Evolutionary conservation across 2,888 invertebrate genomes (phyloP).

Genomic region (Suillia variegata): DNA sequence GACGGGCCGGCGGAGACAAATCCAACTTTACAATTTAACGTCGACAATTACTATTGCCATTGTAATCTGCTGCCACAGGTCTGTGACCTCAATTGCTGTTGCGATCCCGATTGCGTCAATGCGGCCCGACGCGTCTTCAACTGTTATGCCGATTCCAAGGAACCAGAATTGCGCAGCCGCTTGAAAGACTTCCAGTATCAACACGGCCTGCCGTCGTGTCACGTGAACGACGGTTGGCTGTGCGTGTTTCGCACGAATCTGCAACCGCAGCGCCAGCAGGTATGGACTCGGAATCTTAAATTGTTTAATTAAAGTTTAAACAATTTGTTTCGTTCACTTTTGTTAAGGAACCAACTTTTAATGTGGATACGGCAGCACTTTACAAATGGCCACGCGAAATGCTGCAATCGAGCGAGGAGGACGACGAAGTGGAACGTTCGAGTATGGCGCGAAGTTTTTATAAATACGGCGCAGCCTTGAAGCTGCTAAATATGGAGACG

Average conservation of each 20-base stretch:
- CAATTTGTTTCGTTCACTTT: not conserved
- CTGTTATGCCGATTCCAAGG: constrained; percentile 31
- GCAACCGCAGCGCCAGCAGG: constrained; percentile 32
- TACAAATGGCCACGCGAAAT: constrained; percentile 40
- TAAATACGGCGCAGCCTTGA: constrained; percentile 44
- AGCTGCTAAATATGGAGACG: constrained; percentile 39
- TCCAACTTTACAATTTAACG: not conserved
- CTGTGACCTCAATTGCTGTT: constrained; percentile 83
- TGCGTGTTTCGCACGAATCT: constrained; percentile 55
- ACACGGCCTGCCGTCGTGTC: constrained; percentile 55
- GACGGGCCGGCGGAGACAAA: constrained; percentile 15
- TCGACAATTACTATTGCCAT: constrained; percentile 60
- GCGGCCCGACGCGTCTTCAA: constrained; percentile 46
- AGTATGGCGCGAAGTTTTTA: constrained; percentile 33
- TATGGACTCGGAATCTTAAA: too few species aligned
- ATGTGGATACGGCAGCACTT: constrained; percentile 33
- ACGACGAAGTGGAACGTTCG: not conserved
- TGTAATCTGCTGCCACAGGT: constrained; percentile 65
- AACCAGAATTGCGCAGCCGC: constrained; percentile 24
- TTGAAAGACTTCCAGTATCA: constrained; percentile 48
- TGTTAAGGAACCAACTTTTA: not conserved
- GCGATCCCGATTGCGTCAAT: constrained; percentile 71
- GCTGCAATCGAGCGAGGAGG: not conserved
- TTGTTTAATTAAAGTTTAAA: not conserved
- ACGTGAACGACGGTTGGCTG: constrained; percentile 52